phyloP scores from a whole-genome alignment of 1,140 invertebrate species.

The Heterodera carotae region DNA sequence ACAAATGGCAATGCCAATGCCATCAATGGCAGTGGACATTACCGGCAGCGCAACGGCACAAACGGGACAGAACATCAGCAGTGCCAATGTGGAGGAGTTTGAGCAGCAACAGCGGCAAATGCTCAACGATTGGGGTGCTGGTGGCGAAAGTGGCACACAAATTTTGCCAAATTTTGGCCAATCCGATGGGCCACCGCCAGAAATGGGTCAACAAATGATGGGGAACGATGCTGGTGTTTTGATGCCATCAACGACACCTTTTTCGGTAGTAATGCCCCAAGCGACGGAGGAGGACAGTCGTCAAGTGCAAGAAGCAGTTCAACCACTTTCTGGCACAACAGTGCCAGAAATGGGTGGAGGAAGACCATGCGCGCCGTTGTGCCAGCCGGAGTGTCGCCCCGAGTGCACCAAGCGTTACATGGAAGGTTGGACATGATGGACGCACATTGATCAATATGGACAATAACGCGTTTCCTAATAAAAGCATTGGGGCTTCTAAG shows the following conservation, averaged over 20 bases:
- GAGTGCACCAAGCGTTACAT: slow-evolving; percentile 20
- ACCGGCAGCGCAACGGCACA: neutral
- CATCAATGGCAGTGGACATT: neutral
- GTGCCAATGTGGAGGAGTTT: neutral
- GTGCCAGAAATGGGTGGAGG: neutral
- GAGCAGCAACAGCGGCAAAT: neutral
- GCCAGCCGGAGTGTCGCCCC: slow-evolving; percentile 20
- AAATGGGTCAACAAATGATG: neutral
- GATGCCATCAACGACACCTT: neutral
- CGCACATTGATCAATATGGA: too few relatives aligned
- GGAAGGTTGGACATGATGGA: neutral
- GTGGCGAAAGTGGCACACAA: neutral
- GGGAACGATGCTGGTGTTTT: too few relatives aligned
- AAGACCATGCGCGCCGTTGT: slow-evolving; percentile 23
- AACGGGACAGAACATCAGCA: neutral
- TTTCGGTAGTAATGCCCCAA: neutral
- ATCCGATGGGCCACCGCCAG: neutral
- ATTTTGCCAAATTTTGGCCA: neutral
- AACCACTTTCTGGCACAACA: too few relatives aligned
- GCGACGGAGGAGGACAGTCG: neutral
- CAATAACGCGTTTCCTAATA: too few relatives aligned
- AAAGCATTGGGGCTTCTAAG: too few relatives aligned
- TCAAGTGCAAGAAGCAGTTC: neutral
- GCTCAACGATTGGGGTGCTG: slow-evolving; percentile 5
- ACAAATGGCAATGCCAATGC: slow-evolving; percentile 9